phyloP scores from a whole-genome alignment of 2,113 vertebrate genomes.

The Gila orcuttii region DNA sequence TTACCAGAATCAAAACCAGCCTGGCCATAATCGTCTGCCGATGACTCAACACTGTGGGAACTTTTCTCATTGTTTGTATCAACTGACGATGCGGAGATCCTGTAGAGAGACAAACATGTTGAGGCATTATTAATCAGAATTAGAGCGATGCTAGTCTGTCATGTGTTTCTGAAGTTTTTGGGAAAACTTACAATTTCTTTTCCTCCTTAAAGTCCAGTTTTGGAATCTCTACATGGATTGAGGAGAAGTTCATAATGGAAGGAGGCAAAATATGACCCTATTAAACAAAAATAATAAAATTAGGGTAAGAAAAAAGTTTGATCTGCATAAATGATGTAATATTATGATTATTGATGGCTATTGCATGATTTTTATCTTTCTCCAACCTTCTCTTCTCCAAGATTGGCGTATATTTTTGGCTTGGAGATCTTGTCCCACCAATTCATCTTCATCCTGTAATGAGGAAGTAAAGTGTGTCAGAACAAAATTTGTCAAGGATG shows the following conservation, averaged over 20 bases:
- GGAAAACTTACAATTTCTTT: not conserved
- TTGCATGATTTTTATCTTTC: not conserved
- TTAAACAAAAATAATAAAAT: constrained; percentile 15
- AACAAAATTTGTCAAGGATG: not conserved
- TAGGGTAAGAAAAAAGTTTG: too few relatives aligned
- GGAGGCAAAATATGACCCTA: not conserved
- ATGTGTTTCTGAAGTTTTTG: not conserved
- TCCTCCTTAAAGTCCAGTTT: constrained; percentile 23
- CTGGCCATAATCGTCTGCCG: constrained; percentile 57
- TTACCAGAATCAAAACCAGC: constrained; percentile 26
- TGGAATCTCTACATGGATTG: not conserved
- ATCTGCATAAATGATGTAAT: too few relatives aligned
- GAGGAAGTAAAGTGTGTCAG: constrained; percentile 17
- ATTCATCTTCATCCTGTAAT: constrained; percentile 60
- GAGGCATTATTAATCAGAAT: not conserved
- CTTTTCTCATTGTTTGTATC: constrained; percentile 47
- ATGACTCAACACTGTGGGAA: constrained; percentile 56
- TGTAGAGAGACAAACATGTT: too few relatives aligned
- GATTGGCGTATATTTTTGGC: constrained; percentile 53
- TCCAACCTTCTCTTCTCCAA: constrained; percentile 18
- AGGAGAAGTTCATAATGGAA: not conserved
- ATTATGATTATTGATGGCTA: too few relatives aligned
- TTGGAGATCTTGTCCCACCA: constrained; percentile 64
- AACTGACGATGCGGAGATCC: not conserved
- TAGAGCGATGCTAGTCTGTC: not conserved